Conservation (phyloP, 2,113 vertebrate genomes). For the Danionella cerebrum region DNA sequence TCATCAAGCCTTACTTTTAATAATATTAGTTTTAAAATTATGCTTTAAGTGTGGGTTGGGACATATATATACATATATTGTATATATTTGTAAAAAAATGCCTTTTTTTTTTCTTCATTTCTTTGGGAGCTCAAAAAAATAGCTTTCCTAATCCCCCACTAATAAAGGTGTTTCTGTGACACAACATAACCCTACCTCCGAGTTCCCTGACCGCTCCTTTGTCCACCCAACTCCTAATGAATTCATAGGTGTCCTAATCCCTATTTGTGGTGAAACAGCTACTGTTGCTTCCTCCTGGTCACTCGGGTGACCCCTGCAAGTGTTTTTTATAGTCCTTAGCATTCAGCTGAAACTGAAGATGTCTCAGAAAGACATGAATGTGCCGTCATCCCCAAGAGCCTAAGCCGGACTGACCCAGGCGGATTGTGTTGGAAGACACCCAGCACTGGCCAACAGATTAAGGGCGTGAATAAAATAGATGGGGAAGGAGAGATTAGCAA, state of each 20-base stretch:
- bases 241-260: slow-evolving; percentile 62
- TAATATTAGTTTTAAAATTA: too few species aligned
- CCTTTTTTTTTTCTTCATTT: not conserved
- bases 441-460: slow-evolving; percentile 81
- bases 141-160: not conserved
- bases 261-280: slow-evolving; percentile 45
- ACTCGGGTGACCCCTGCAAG: slow-evolving; percentile 18
- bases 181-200: not conserved
- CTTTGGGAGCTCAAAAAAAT: not conserved
- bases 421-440: slow-evolving; percentile 79
- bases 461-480: slow-evolving; percentile 72
- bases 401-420: slow-evolving; percentile 82
- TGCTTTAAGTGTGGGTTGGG: too few species aligned
- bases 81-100: not conserved
- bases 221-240: slow-evolving; percentile 48
- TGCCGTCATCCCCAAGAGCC: slow-evolving; percentile 70
- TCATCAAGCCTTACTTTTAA: too few species aligned
- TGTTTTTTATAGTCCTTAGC: slow-evolving; percentile 55
- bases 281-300: slow-evolving; percentile 43
- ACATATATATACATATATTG: too few species aligned
- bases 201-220: slow-evolving; percentile 27
- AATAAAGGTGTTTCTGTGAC: slow-evolving; percentile 10
- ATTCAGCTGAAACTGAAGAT: slow-evolving; percentile 88
- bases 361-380: slow-evolving; percentile 79
- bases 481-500: slow-evolving; percentile 72